Evolutionary conservation across 2,113 vertebrate species (phyloP), one percentile per base, ranked within the genome.

Genomic region (Pipra filicauda): DNA sequence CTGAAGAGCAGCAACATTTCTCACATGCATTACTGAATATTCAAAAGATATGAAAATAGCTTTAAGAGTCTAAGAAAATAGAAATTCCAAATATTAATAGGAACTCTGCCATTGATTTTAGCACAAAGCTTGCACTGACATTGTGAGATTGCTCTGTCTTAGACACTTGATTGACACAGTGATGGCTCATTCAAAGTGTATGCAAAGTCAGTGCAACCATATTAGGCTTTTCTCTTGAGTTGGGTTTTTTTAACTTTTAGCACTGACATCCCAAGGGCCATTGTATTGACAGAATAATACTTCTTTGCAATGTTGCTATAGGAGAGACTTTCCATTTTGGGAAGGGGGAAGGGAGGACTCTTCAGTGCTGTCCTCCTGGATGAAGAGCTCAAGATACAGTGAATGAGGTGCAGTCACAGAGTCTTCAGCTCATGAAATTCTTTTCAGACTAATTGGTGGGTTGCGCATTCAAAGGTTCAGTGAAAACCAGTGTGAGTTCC

Each of bases 91-190:
- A 84, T 91, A 96, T 95, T 97, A 94, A 97, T 89, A 89, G 97
- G 94, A 96, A 97, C 88, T 90, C 92, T 96, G 96, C 92, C 96
- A 97, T 85, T 95, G 97, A 97, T 96, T 97, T 96, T 96, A 91
- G 91, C 88, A 94, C 92, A 88, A 85, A 83, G 92, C 89, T 92
- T 92, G 87, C 97, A 85, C 16, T 97, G 97, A 97, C 96, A 96
- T 82, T 95, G 91, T 84, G 89, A 97, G 93, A 94, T 95, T 95
- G 81, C 94, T 97, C 81, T 77, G 77, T 73, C 74, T 96, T 86
- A 97, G 97, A 98, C 96, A 97, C 79, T 97, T 98, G 98, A 97
- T 97, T 97, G 97, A 98, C 95, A 96, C 58, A 10, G 79, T 98
- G 98, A 98, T 96, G 98, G 97, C 97, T 97, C 95, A 96, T 91